Conservation (phyloP, 2,113 vertebrate species). For the Stictonetta naevosa region DNA sequence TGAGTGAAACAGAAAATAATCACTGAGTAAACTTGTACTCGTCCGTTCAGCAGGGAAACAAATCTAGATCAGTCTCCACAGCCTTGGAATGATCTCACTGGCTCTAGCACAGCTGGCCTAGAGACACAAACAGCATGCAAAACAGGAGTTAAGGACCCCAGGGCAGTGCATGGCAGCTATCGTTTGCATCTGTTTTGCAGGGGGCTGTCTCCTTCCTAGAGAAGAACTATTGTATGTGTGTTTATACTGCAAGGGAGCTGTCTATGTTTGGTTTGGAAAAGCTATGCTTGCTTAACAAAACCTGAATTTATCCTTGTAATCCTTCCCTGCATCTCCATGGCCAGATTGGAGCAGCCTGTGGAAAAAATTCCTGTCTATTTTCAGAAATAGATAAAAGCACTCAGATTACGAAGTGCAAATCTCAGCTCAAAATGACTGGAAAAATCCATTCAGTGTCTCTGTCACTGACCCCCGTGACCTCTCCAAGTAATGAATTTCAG, state of each 20-base stretch:
- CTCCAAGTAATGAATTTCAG: slow-evolving; percentile 76
- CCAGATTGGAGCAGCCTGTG: slow-evolving; percentile 84
- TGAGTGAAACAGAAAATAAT: slow-evolving; percentile 37
- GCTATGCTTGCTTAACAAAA: slow-evolving; percentile 62
- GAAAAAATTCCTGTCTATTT: slow-evolving; percentile 90
- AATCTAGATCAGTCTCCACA: slow-evolving; percentile 30
- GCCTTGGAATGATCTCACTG: neutral
- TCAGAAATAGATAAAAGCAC: slow-evolving; percentile 88
- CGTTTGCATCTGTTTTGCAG: slow-evolving; percentile 28
- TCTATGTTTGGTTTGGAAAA: slow-evolving; percentile 73
- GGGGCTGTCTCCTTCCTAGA: neutral
- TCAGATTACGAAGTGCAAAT: slow-evolving; percentile 83
- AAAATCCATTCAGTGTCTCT: slow-evolving; percentile 79
- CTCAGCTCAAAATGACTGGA: slow-evolving; percentile 81
- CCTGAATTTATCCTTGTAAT: slow-evolving; percentile 78
- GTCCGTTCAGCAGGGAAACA: neutral
- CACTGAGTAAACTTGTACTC: slow-evolving; percentile 13
- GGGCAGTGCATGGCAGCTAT: neutral
- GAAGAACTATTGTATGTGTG: neutral
- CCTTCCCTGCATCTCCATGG: slow-evolving; percentile 76
- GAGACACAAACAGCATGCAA: neutral
- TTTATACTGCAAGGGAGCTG: slow-evolving; percentile 21
- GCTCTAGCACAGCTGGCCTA: neutral
- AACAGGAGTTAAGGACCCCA: neutral
- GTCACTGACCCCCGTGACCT: slow-evolving; percentile 53